Conservation (phyloP, 2,797 vertebrate species). For the Hippopotamyrus pictus region DNA sequence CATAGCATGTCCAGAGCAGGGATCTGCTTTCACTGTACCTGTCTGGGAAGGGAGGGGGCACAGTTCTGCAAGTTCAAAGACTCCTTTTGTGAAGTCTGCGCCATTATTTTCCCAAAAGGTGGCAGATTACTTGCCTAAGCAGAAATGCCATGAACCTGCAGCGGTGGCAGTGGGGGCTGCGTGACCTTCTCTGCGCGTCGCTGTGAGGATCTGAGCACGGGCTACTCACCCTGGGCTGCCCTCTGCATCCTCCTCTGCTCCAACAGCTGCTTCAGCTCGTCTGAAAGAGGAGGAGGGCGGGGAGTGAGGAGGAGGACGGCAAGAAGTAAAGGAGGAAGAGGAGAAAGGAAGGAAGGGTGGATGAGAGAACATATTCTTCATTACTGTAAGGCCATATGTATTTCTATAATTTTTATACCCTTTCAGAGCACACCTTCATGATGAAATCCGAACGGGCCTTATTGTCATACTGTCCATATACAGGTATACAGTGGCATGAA, state of each 20-base stretch:
- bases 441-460: neutral
- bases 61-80: neutral
- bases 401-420: neutral
- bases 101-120: neutral
- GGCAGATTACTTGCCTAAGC: neutral
- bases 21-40: neutral
- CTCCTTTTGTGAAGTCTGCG: neutral
- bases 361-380: neutral
- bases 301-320: neutral
- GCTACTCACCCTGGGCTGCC: conserved; percentile 66
- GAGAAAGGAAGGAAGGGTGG: neutral
- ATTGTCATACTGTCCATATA: neutral
- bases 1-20: neutral
- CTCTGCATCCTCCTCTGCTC: conserved; percentile 66
- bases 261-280: conserved; percentile 72
- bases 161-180: neutral
- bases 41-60: neutral
- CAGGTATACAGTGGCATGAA: no score
- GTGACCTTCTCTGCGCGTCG: no score
- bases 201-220: neutral
- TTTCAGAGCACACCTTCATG: neutral
- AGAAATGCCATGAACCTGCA: neutral
- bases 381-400: neutral
- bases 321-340: neutral
- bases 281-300: conserved; percentile 47